Evolutionary conservation across 2,797 vertebrate genomes (phyloP), one percentile per base, ranked within the genome.

Genomic region (Lates japonicus): DNA sequence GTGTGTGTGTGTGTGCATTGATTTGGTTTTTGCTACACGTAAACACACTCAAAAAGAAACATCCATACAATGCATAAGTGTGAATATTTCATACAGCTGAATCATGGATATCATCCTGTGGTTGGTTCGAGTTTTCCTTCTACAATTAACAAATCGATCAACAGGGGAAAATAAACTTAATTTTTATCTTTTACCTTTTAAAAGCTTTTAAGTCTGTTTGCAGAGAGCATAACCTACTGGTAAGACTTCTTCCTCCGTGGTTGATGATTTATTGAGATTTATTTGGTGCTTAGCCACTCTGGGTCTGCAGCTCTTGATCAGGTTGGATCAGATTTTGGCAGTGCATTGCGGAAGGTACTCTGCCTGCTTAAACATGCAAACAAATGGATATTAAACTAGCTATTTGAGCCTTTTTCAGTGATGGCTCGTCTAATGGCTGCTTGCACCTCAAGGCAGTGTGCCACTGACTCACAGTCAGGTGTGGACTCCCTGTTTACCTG

Each of bases 371-470:
- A 70, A 58, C 48, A 76, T n/a, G 60, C 62, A 69, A 76, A 70
- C 41, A 84, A 71, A 49, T 76, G 10, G 60, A 62, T 66, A 78
- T 61, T 60, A 73, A 78, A 70, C 10, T 4, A 33, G 1, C 7
- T 58, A 55, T 60, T 52, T 52, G n/a, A 75, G 70, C 61, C 17
- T 12, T 16, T 7, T 14, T 70, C 78, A 64, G 25, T 20, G 35
- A 63, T 25, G 57, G 29, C 62, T 60, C 1, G 42, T 70, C 44
- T 44, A 20, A 31, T 55, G 75, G 57, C 44, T 74, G 29, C n/a
- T n/a, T n/a, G n/a, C n/a, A n/a, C 46, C 63, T 44, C 0, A 14
- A 69, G 66, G 39, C 22, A 1, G 46, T 5, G 10, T 16, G 17
- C 37, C 14, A 29, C 59, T 14, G 3, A 8, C 33, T 62, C 16